Base-by-base conservation (phyloP, 2,888 invertebrate species). In the Himalopsyche tibetana region DNA sequence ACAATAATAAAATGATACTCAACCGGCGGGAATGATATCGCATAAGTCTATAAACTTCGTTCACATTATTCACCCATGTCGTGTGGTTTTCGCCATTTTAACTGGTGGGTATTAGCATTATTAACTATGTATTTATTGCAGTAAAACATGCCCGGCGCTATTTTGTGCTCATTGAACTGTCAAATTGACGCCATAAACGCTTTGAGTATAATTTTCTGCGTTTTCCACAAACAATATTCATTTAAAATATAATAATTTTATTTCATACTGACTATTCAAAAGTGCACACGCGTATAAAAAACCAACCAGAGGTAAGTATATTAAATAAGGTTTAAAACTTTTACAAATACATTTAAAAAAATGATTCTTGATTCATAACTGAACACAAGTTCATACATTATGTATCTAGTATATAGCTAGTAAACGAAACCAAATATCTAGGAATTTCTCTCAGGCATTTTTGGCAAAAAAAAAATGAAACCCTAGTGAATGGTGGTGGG, bases 131-230 rank as follows among this genome's bases (percentile, higher is more conserved):
- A 63, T 63, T n/a, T 63, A 63, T 63, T 63, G 63, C 63, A 63
- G 63, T 63, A 19, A 63, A 19, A 19, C 63, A 2, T 63, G 63
- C 63, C 19, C 19, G 63, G 28, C 19, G 19, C 63, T 28, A 63
- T 63, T 63, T 63, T 11, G 63, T 63, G 63, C 63, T 63, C 63
- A 63, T 63, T 63, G 63, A 63, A 63, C 63, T 63, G 63, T 63
- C 63, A 63, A 63, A 63, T 63, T 63, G 63, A 63, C 63, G 19
- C 63, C 63, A 63, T 63, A 63, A 63, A 63, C 63, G 63, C 63
- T 63, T 63, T 63, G 63, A 63, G 11, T 28, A 19, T 28, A 6
- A 63, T 63, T 63, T 63, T 63, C 28, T 63, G 19, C 63, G 28
- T 63, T 63, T 63, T 19, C 63, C 28, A 63, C 63, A 19, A 19